Evolutionary conservation across 2,888 invertebrate genomes (phyloP).

Genomic region (Polymixis lichenea): DNA sequence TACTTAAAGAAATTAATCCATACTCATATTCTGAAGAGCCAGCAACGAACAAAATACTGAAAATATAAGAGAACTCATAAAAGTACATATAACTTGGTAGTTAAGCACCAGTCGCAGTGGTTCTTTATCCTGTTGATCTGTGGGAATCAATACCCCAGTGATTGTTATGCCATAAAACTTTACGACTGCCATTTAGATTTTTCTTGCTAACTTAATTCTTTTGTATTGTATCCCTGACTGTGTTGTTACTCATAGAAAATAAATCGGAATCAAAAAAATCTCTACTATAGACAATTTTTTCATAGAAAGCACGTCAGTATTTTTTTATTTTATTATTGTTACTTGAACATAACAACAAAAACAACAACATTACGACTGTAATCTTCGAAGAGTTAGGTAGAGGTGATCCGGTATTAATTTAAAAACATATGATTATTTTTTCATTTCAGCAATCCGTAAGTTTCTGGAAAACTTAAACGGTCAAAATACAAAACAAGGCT

Average conservation of each 20-base stretch:
- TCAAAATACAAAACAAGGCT: too few relatives aligned
- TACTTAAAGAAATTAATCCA: background rate
- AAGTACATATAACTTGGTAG: conserved; percentile 6
- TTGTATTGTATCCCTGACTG: conserved; percentile 16
- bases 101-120: background rate
- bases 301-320: too few relatives aligned
- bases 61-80: conserved; percentile 4
- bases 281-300: background rate
- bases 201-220: conserved; percentile 33
- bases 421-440: background rate
- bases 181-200: conserved; percentile 45
- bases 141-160: conserved; percentile 32
- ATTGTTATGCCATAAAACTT: conserved; percentile 48
- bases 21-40: background rate
- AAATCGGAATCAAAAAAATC: conserved; percentile 11
- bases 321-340: background rate
- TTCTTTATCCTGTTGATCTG: conserved; percentile 42
- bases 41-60: background rate
- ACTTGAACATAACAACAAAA: background rate
- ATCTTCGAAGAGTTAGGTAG: background rate
- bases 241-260: conserved; percentile 16
- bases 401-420: background rate
- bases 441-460: background rate
- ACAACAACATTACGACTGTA: background rate
- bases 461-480: background rate